Evolutionary conservation across 2,888 invertebrate genomes (phyloP).

Genomic region (Leptinotarsa juncta): DNA sequence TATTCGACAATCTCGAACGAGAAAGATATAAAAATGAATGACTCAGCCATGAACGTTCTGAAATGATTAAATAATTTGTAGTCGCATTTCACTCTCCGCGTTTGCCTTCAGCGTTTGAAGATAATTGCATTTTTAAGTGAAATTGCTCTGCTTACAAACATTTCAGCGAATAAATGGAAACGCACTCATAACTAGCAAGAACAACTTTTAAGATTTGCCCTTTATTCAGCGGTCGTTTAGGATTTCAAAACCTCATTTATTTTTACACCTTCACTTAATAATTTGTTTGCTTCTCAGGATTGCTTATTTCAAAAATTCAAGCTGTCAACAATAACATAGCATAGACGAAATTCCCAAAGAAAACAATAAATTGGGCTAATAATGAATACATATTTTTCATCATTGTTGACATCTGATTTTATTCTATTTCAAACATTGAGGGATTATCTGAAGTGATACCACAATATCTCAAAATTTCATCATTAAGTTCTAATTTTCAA

Average conservation of each 20-base stretch:
- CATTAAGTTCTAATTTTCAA: too few relatives aligned
- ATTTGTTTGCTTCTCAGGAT: not conserved
- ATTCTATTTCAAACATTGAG: too few relatives aligned
- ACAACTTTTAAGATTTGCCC: not conserved
- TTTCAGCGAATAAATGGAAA: constrained; percentile 13
- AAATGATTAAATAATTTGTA: not conserved
- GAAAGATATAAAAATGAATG: not conserved
- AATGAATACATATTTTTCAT: too few relatives aligned
- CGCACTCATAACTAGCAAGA: not conserved
- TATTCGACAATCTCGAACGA: too few relatives aligned
- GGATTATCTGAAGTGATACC: too few relatives aligned
- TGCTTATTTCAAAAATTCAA: too few relatives aligned
- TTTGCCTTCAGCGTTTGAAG: not conserved
- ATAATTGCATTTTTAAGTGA: constrained; percentile 4
- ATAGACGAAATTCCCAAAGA: too few relatives aligned
- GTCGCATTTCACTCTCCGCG: not conserved
- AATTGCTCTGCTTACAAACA: constrained; percentile 16
- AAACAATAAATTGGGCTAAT: too few relatives aligned
- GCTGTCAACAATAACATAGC: too few relatives aligned
- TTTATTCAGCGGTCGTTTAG: not conserved
- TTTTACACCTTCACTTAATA: not conserved
- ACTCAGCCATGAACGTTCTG: not conserved
- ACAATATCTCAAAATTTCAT: too few relatives aligned
- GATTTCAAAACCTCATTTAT: not conserved
- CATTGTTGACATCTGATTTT: too few relatives aligned